phyloP scores from a whole-genome alignment of 2,888 invertebrate genomes.

The Celastrina argiolus region DNA sequence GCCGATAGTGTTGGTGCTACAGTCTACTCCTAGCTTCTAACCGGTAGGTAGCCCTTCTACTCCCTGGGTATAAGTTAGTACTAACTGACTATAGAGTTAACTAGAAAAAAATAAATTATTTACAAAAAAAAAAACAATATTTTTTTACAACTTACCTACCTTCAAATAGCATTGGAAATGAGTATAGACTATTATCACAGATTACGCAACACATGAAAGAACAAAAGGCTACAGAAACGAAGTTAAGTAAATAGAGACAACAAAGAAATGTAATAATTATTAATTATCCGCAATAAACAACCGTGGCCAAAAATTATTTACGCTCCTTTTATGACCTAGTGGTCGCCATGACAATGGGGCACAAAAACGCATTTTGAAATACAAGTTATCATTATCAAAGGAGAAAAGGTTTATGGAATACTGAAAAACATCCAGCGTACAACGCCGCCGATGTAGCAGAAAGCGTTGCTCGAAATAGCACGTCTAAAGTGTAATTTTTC shows the following conservation, averaged over 20 bases:
- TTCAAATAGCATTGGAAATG: background rate
- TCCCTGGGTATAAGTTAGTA: no score
- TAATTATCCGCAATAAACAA: slow-evolving; percentile 16
- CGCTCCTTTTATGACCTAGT: slow-evolving; percentile 3
- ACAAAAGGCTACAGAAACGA: slow-evolving; percentile 5
- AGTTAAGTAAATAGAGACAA: background rate
- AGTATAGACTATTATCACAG: background rate
- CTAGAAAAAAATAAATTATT: no score
- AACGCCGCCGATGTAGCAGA: slow-evolving; percentile 36
- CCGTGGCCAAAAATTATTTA: slow-evolving; percentile 1
- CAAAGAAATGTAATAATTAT: slow-evolving; percentile 12
- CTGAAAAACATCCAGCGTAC: slow-evolving; percentile 55
- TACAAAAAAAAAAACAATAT: no score
- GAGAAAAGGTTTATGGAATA: slow-evolving; percentile 45
- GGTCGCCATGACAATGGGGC: background rate
- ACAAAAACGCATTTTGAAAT: slow-evolving; percentile 51
- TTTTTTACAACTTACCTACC: background rate
- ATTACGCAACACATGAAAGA: background rate
- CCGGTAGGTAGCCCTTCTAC: no score
- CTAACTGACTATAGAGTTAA: no score
- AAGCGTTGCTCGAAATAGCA: slow-evolving; percentile 45
- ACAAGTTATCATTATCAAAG: slow-evolving; percentile 41
- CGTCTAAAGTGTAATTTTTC: background rate
- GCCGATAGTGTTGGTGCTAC: no score
- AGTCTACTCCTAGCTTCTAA: no score